Conservation (phyloP, 2,888 invertebrate genomes). For the Entomobrya proxima region DNA sequence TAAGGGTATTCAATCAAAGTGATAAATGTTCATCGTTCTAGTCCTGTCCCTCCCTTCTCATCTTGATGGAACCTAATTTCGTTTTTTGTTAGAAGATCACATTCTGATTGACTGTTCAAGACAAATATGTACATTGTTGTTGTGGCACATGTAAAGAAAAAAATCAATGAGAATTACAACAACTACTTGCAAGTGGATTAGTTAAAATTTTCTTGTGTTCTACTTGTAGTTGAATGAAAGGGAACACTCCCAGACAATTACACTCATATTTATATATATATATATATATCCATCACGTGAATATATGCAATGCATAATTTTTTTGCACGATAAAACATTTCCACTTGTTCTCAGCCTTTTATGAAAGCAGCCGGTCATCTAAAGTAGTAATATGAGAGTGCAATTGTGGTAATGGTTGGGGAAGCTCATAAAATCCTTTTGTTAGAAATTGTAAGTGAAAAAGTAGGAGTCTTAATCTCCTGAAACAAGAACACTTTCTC, state of each 20-base stretch:
- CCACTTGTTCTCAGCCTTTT: neutral
- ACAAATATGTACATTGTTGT: too few relatives aligned
- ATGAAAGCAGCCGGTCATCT: slow-evolving; percentile 17
- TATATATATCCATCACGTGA: neutral
- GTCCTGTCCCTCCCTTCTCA: too few relatives aligned
- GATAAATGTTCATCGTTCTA: too few relatives aligned
- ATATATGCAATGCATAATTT: neutral
- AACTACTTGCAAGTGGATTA: neutral
- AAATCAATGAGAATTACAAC: too few relatives aligned
- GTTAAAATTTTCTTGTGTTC: neutral
- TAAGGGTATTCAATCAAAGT: too few relatives aligned
- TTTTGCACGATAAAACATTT: neutral
- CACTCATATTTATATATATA: neutral
- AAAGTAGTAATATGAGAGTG: slow-evolving; percentile 14
- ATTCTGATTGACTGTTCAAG: too few relatives aligned
- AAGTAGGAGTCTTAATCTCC: slow-evolving; percentile 42
- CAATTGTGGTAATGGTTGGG: slow-evolving; percentile 7
- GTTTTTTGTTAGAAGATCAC: too few relatives aligned
- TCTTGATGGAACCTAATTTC: too few relatives aligned
- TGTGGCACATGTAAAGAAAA: too few relatives aligned
- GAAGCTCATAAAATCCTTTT: slow-evolving; percentile 60
- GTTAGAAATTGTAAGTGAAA: slow-evolving; percentile 54
- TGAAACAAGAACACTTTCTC: neutral
- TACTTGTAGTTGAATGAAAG: neutral
- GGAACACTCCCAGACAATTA: neutral